A percentile compares a stretch with the other conserved stretches of the same genome.
Conservation (phyloP, 2,113 vertebrate species). For the Raja brachyura region DNA sequence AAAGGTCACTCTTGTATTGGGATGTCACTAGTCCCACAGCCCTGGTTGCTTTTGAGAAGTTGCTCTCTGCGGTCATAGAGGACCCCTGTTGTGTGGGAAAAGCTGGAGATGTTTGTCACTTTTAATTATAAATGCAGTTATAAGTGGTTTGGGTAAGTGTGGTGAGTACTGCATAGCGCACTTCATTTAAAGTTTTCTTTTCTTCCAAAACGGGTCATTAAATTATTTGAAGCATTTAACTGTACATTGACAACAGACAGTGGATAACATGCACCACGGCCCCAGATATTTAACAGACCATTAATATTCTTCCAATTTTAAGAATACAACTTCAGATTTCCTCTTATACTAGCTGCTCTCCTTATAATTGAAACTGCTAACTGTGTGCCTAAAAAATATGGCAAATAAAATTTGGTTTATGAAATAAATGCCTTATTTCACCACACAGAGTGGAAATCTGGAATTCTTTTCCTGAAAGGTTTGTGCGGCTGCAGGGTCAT, state of each 20-base stretch:
- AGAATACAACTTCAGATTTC: background rate
- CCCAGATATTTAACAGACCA: background rate
- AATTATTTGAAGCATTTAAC: background rate
- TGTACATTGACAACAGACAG: background rate
- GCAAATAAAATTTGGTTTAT: too few relatives aligned
- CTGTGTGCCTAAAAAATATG: background rate
- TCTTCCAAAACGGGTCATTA: background rate
- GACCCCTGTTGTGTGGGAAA: background rate
- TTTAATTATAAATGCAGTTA: slow-evolving; percentile 24
- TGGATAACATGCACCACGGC: background rate
- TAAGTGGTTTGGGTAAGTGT: background rate
- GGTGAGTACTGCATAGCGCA: background rate
- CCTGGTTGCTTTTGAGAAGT: background rate
- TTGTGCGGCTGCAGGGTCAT: background rate
- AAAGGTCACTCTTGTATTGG: background rate
- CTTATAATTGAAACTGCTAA: background rate
- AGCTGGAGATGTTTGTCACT: background rate
- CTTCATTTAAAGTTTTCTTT: slow-evolving; percentile 18
- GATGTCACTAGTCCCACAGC: background rate
- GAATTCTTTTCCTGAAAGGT: background rate
- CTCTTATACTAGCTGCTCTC: background rate
- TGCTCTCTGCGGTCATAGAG: background rate
- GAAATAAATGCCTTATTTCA: background rate
- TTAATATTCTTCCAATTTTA: background rate
- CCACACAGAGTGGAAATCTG: background rate